Evolutionary conservation across 2,888 invertebrate species (phyloP), one percentile per base, ranked within the genome.

Genomic region (Tipula helvola): DNA sequence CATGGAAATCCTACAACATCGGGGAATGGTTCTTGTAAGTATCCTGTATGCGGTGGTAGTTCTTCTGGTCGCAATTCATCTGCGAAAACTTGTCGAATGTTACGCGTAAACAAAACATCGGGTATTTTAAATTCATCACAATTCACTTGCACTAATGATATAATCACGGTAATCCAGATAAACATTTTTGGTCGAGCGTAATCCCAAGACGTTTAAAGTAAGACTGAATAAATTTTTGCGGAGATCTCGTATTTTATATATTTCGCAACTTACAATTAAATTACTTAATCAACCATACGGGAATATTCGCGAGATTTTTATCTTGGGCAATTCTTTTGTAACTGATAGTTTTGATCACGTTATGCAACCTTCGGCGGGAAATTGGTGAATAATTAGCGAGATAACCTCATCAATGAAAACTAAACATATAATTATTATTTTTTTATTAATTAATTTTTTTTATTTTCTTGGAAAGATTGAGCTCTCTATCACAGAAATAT

Each of bases 381-480:
- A 71, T 71, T 71, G 12, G 16, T 0, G 44, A 44, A 12, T 44
- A 52, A 12, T 71, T 71, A 28, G 28, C 71, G 71, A 10, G 28
- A 28, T 28, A 10, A 52, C 4, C 16, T 16, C 71, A 10, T 28
- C 28, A 28, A 71, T 71, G 28, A 71, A 71, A 71, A 71, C 71
- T 3, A n/a, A n/a, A n/a, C n/a, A 7, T 10, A 71, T 8, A 71
- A 71, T 28, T 28, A 10, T 5, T n/a, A 71, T 5, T 86, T 87
- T 3, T 90, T 88, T 89, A 93, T 93, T 16, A 89, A n/a, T n/a
- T n/a, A n/a, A n/a, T n/a, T n/a, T 88, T 0, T 91, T 92, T 4
- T 91, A 90, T 10, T 92, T 92, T 89, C 88, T 87, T 92, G 93
- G 88, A 93, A 93, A 93, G 93, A 93, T 8, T 93, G 87, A 16